Evolutionary conservation across 1,140 invertebrate species (phyloP), one percentile per base, ranked within the genome.

Genomic region (Drosophila ficusphila): DNA sequence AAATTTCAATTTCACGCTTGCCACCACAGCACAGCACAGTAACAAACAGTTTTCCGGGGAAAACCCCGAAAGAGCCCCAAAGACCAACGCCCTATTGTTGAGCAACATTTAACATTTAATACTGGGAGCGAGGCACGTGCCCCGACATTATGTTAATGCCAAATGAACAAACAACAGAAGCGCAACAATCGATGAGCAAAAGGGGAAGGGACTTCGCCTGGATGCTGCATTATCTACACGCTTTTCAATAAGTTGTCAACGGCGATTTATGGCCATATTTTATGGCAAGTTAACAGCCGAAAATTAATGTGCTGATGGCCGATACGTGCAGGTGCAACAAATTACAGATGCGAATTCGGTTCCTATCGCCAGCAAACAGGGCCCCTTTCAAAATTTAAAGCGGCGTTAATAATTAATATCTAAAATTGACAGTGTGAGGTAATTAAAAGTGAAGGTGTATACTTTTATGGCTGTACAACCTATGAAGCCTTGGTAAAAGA

Each of bases 1-100:
- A 76, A 76, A 79, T 83, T 83, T 83, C 48, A 76, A 83, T 83
- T 83, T 85, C 75, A 83, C 79, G 79, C 70, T 76, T 75, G 75
- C 76, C 58, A 54, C 44, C 56, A 47, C 70, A 36, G 54, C 58
- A 54, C 44, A 52, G 44, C 70, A 36, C 49, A 51, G 48, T 16
- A 44, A 54, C 38, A 21, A 61, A 4, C 54, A 61, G 60, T 61
- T 46, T 64, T 61, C 54, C 60, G 29, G 39, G 16, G 23, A 54
- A 54, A 21, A 27, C 1, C 12, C 19, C 16, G 3, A 1, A 11
- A n/a, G 27, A 14, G 38, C 18, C 21, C 14, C 19, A 11, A 19
- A 16, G 18, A 36, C 33, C 21, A 11, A 23, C 9, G n/a, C 4
- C 23, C 16, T 11, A 51, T 49, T 38, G 47, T 64, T 53, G 23